Evolutionary conservation across 2,888 invertebrate species (phyloP), one percentile per base, ranked within the genome.

Genomic region (Andrena chrysosceles): DNA sequence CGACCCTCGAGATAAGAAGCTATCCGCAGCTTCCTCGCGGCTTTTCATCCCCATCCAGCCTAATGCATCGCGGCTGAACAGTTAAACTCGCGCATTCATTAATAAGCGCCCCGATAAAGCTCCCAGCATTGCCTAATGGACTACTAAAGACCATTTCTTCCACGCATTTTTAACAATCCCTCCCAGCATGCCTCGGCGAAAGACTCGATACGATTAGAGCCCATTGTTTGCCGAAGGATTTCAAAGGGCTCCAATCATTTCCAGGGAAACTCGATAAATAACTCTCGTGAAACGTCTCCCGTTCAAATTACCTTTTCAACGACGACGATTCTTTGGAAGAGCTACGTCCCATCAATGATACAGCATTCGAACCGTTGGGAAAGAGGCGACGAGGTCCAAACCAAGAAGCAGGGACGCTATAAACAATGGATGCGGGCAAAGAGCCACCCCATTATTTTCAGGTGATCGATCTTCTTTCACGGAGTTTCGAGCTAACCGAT

Each of bases 401-500:
- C 52, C 42, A 16, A 5, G 56, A 63, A 73, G 54, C 54, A 49
- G 20, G 20, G 48, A 16, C 26, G 33, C 20, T 31, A 77, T 70
- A 83, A 83, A 83, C 83, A 83, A 83, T 83, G 70, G 68, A 83
- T 23, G 59, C 62, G 74, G 62, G 67, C 49, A 35, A 71, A 74
- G 63, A 67, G 72, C 26, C 66, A 60, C 23, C 77, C 70, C 66
- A 74, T 84, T 84, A 80, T 69, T 84, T 74, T 70, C 84, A 71
- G 80, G 62, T 74, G 84, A 84, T 84, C 84, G 84, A 84, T 84
- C 68, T 62, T 52, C 77, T 70, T 79, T 80, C 42, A 48, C 62
- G 1, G 66, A 59, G 83, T 71, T 66, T 31, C 67, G n/a, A 52
- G 42, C 26, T 31, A 52, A 59, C 66, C 75, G 84, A 79, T 77